Percentiles rank a stretch among this genome's conserved stretches.
These are phyloP conservation scores for Aselliscus stoliczkanus DNA, from an alignment of 2,797 vertebrate species.

Conservation along the genomic window DNA sequence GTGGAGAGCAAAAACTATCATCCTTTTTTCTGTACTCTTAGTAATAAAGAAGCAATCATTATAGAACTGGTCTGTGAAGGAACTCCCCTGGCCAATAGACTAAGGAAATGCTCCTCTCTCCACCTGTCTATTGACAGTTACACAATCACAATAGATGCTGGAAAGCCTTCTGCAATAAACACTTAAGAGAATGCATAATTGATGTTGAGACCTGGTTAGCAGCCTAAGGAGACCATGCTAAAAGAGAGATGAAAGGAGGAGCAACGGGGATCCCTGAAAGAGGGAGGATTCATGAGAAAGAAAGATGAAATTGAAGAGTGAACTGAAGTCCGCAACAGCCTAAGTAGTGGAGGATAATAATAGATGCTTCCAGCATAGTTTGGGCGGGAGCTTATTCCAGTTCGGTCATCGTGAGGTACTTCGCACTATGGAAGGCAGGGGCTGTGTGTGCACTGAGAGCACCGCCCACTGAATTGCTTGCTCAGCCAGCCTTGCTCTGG, in stretches of 20 bases:
- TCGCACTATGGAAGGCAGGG: accelerated
- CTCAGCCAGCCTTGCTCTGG: background rate
- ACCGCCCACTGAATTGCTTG: background rate
- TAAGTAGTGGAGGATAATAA: background rate
- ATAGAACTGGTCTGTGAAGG: background rate
- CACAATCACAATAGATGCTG: background rate
- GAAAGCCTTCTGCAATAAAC: background rate
- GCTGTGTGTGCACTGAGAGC: background rate
- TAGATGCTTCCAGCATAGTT: background rate
- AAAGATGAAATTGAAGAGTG: background rate
- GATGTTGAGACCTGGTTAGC: background rate
- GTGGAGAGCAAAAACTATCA: background rate
- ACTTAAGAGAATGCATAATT: background rate
- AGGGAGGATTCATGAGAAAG: background rate
- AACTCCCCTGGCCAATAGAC: background rate
- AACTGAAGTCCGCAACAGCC: background rate
- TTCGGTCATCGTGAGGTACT: accelerated
- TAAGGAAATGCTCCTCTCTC: background rate
- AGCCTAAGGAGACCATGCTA: background rate
- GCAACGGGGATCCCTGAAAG: background rate
- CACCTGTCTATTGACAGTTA: background rate
- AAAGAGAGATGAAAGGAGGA: background rate
- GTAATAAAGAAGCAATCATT: background rate
- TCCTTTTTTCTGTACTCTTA: background rate
- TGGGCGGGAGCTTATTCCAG: background rate